Conservation (phyloP, 2,113 vertebrate genomes). For the Aspidoscelis tigris region DNA sequence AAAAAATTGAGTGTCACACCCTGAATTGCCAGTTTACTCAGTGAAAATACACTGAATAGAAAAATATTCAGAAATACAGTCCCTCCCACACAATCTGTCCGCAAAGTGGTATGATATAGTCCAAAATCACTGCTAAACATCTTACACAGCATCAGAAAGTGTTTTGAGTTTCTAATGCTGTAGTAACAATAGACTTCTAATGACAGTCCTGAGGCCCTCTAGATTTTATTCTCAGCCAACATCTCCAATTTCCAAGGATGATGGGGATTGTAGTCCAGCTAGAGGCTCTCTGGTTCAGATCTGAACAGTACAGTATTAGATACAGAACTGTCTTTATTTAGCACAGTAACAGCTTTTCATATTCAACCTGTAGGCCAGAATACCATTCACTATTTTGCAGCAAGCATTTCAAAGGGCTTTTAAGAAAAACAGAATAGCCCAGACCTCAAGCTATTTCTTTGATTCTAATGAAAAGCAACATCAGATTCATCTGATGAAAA, state of each 20-base stretch:
- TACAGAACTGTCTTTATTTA: background rate
- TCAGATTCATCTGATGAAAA: conserved; percentile 21
- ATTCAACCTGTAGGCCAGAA: conserved; percentile 6
- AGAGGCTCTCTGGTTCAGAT: background rate
- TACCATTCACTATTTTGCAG: background rate
- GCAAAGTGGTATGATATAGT: too few species aligned
- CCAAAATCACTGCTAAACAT: too few species aligned
- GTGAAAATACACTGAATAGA: too few species aligned
- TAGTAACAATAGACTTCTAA: too few species aligned
- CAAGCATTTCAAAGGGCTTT: background rate
- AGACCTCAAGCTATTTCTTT: background rate
- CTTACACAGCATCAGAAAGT: too few species aligned
- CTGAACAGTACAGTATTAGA: background rate
- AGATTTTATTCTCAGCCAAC: background rate
- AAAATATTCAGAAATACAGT: too few species aligned
- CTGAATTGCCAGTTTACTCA: too few species aligned
- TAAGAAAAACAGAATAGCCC: background rate
- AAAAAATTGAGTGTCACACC: too few species aligned
- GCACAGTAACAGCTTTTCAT: background rate
- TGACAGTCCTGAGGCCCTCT: background rate
- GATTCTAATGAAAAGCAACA: conserved; percentile 26
- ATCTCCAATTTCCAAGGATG: too few species aligned
- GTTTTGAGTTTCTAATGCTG: too few species aligned
- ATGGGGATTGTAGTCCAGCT: too few species aligned
- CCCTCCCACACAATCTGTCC: too few species aligned